phyloP scores from a whole-genome alignment of 2,797 vertebrate genomes.

The Mormyrops attenuatus region DNA sequence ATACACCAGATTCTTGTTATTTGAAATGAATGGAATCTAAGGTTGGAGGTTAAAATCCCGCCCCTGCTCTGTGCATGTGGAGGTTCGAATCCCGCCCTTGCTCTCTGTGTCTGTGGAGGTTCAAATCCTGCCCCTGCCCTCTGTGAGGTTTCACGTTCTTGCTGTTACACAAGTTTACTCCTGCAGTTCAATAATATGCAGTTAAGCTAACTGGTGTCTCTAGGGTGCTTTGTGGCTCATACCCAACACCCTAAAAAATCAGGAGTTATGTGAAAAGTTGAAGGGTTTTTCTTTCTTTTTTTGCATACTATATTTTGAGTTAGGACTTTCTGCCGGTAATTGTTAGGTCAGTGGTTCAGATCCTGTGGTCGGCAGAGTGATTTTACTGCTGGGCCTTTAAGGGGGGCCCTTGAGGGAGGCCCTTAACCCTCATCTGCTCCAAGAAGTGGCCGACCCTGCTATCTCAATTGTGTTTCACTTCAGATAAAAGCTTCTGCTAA shows the following conservation, averaged over 20 bases:
- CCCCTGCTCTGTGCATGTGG: not conserved
- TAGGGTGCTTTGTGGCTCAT: not conserved
- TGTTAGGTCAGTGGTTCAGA: not conserved
- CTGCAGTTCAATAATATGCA: not conserved
- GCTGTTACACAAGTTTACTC: not conserved
- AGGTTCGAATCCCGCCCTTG: not conserved
- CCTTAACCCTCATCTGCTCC: not conserved
- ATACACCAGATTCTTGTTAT: not conserved
- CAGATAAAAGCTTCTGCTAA: not conserved
- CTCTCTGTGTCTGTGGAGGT: not conserved
- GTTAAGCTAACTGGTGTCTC: not conserved
- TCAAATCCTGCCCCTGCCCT: not conserved
- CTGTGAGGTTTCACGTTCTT: not conserved
- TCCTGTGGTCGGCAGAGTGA: not conserved
- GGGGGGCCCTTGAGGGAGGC: not conserved
- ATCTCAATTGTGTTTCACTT: not conserved
- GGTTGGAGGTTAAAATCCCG: not conserved
- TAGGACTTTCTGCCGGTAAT: not conserved
- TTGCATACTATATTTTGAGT: not conserved
- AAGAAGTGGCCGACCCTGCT: not conserved
- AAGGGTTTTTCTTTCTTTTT: not conserved
- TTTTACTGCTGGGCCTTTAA: not conserved
- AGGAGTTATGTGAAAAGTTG: not conserved
- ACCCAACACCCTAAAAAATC: not conserved
- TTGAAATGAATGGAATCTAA: not conserved